These are phyloP conservation scores for Ceratosolen fusciceps DNA, from an alignment of 1,140 invertebrate genomes.

Conservation along the genomic window DNA sequence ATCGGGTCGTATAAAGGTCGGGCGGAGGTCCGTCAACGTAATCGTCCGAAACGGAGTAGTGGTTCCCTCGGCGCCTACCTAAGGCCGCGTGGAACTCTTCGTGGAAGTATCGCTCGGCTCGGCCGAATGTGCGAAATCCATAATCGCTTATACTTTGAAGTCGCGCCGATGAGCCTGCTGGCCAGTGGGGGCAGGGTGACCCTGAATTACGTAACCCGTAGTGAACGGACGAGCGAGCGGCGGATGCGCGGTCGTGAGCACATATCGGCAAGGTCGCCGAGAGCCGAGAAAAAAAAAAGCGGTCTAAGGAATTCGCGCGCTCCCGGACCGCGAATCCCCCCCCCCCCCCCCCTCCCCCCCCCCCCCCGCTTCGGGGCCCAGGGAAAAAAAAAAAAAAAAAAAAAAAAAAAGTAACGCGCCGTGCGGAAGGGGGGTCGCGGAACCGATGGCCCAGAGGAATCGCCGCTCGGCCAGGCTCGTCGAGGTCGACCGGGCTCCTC, in stretches of 20 bases:
- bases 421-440: background rate
- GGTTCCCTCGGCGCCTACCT: background rate
- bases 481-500: slow-evolving; percentile 1
- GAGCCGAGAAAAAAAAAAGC: slow-evolving; percentile 15
- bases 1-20: no score
- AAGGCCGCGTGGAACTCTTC: background rate
- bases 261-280: slow-evolving; percentile 30
- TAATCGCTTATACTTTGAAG: slow-evolving; percentile 24
- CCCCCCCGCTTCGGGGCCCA: no score
- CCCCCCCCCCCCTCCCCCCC: background rate
- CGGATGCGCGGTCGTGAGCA: slow-evolving; percentile 12
- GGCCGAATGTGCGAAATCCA: slow-evolving; percentile 36
- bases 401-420: slow-evolving; percentile 1
- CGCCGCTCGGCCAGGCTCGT: no score
- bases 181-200: slow-evolving; percentile 15
- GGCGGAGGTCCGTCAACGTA: no score
- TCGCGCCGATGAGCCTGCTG: background rate
- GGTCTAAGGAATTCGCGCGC: slow-evolving; percentile 38
- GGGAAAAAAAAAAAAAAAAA: no score
- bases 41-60: no score
- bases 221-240: background rate
- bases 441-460: background rate
- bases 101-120: background rate
- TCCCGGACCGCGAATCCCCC: slow-evolving; percentile 16
- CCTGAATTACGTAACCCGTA: slow-evolving; percentile 42